These are phyloP conservation scores for Drosophila kanapiae DNA, from an alignment of 1,140 invertebrate species.

Conservation along the genomic window DNA sequence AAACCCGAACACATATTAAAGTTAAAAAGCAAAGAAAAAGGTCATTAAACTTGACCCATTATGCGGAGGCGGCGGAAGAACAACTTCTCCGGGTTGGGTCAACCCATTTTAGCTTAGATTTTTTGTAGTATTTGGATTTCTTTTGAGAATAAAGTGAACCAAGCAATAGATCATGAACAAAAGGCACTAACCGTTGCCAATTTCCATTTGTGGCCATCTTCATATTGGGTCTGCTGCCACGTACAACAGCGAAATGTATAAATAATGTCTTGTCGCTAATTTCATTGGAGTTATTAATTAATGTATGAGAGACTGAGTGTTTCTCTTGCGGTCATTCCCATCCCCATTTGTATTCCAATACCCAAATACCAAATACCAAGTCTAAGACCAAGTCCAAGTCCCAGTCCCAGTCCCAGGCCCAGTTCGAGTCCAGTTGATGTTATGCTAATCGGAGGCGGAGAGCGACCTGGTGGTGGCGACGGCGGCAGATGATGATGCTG, in stretches of 20 bases:
- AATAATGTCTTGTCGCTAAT: conserved; percentile 72
- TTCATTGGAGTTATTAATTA: conserved; percentile 78
- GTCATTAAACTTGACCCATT: conserved; percentile 28
- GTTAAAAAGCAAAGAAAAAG: not conserved
- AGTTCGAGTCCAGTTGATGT: conserved; percentile 72
- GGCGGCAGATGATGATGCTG: conserved; percentile 16
- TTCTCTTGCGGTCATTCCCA: conserved; percentile 69
- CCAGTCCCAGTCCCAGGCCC: conserved; percentile 1
- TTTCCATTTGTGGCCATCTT: conserved; percentile 28
- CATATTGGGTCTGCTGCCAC: conserved; percentile 18
- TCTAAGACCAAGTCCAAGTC: not conserved
- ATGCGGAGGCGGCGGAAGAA: conserved; percentile 13
- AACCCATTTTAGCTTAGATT: conserved; percentile 5
- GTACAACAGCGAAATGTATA: conserved; percentile 42
- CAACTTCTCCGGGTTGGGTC: not conserved
- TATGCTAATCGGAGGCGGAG: conserved; percentile 66
- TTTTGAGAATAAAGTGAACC: not conserved
- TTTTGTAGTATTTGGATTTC: conserved; percentile 21
- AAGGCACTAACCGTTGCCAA: conserved; percentile 32
- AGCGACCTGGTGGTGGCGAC: conserved; percentile 25
- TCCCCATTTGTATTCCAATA: conserved; percentile 50
- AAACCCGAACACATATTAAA: not conserved
- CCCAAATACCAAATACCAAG: conserved; percentile 3
- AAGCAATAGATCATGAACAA: conserved; percentile 46
- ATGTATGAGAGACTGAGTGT: conserved; percentile 50